A percentile compares a stretch with the other conserved stretches of the same genome.
These are phyloP conservation scores for Parapristionchus giblindavisi DNA, from an alignment of 2,888 invertebrate species.

Conservation along the genomic window DNA sequence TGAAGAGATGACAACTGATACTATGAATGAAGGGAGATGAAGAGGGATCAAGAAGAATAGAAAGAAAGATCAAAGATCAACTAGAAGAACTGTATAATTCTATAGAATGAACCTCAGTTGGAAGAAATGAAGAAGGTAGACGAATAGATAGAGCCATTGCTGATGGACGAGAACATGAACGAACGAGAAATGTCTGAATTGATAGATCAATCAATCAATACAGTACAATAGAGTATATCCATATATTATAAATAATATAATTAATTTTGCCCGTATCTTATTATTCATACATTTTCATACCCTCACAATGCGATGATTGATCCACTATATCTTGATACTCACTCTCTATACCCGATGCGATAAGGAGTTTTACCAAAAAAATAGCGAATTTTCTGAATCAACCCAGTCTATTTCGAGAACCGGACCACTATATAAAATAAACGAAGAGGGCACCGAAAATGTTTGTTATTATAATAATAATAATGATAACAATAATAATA, in stretches of 20 bases:
- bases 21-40: background rate
- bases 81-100: background rate
- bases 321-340: too few species aligned
- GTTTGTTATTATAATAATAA: too few species aligned
- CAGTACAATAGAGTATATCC: background rate
- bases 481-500: background rate
- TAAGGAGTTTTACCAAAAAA: too few species aligned
- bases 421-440: too few species aligned
- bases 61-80: background rate
- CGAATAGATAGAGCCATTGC: constrained; percentile 37
- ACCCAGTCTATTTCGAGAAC: too few species aligned
- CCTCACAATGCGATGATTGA: too few species aligned
- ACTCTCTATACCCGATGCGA: too few species aligned
- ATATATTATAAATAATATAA: too few species aligned
- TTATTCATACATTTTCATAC: too few species aligned
- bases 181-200: constrained; percentile 75
- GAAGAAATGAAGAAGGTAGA: constrained; percentile 69
- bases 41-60: background rate
- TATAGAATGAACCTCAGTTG: constrained; percentile 19
- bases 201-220: background rate
- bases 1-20: background rate
- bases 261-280: too few species aligned
- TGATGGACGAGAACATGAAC: constrained; percentile 23
- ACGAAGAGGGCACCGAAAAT: too few species aligned
- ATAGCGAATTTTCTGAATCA: too few species aligned